A percentile compares a stretch with the other conserved stretches of the same genome.
Evolutionary conservation across 2,888 invertebrate genomes (phyloP).

Genomic region (Drosophila parthenogenetica): DNA sequence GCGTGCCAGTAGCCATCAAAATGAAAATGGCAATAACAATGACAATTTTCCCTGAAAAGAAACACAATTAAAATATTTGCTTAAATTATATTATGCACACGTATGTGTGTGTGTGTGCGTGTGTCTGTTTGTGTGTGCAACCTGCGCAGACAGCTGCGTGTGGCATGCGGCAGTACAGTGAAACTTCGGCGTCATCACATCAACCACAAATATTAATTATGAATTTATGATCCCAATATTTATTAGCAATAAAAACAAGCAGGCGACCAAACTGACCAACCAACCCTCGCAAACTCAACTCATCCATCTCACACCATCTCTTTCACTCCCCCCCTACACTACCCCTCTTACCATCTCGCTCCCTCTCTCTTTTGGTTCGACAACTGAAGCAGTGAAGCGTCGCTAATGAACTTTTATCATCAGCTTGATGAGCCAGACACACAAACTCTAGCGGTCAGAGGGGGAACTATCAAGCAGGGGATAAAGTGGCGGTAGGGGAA

Average conservation of each 20-base stretch:
- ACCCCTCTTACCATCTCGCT: background rate
- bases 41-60: slow-evolving; percentile 39
- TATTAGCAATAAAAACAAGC: slow-evolving; percentile 74
- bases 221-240: slow-evolving; percentile 75
- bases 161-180: slow-evolving; percentile 5
- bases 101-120: background rate
- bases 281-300: slow-evolving; percentile 21
- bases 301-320: background rate
- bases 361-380: slow-evolving; percentile 4
- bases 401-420: slow-evolving; percentile 77
- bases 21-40: slow-evolving; percentile 32
- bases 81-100: slow-evolving; percentile 56
- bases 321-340: background rate
- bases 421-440: slow-evolving; percentile 36
- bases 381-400: slow-evolving; percentile 63
- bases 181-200: slow-evolving; percentile 4
- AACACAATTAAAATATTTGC: slow-evolving; percentile 75
- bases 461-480: background rate
- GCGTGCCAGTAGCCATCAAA: slow-evolving; percentile 11
- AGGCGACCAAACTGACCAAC: slow-evolving; percentile 52
- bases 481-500: background rate
- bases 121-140: slow-evolving; percentile 4
- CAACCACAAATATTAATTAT: slow-evolving; percentile 71
- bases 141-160: slow-evolving; percentile 19
- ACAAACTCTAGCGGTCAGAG: background rate